phyloP scores from a whole-genome alignment of 2,797 vertebrate species.

The Sebastes steindachneri region DNA sequence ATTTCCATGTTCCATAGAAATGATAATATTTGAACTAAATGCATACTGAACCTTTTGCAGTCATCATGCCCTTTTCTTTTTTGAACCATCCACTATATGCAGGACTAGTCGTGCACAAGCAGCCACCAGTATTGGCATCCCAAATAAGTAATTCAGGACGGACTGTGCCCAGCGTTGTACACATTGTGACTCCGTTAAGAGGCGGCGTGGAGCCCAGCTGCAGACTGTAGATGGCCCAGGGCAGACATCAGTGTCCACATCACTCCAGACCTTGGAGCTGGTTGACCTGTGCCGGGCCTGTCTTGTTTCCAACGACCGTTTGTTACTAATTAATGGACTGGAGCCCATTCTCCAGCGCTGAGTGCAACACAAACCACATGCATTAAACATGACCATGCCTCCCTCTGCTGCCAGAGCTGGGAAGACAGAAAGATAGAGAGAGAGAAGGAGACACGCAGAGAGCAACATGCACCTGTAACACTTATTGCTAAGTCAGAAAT shows the following conservation, averaged over 20 bases:
- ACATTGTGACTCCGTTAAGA: conserved; percentile 24
- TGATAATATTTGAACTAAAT: neutral
- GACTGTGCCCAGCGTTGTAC: conserved; percentile 13
- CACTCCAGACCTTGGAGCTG: conserved; percentile 67
- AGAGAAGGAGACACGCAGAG: neutral
- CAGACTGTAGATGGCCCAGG: conserved; percentile 59
- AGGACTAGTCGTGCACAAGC: neutral
- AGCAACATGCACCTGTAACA: conserved; percentile 20
- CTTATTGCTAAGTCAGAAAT: neutral
- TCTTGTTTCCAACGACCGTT: conserved; percentile 83
- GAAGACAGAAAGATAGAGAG: conserved; percentile 59
- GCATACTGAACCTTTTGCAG: neutral
- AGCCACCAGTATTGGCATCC: neutral
- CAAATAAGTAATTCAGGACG: conserved; percentile 35
- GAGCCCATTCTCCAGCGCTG: conserved; percentile 75
- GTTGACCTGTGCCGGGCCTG: conserved; percentile 77
- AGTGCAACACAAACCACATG: conserved; percentile 83
- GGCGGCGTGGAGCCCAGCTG: conserved; percentile 38
- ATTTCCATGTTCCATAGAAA: neutral
- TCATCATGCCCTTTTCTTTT: conserved; percentile 6
- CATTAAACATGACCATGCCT: conserved; percentile 84
- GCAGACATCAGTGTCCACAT: conserved; percentile 70
- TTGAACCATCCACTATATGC: neutral
- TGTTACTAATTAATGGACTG: conserved; percentile 87
- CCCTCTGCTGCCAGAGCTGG: conserved; percentile 60